Conservation (phyloP, 2,113 vertebrate species). For the Mus pahari region DNA sequence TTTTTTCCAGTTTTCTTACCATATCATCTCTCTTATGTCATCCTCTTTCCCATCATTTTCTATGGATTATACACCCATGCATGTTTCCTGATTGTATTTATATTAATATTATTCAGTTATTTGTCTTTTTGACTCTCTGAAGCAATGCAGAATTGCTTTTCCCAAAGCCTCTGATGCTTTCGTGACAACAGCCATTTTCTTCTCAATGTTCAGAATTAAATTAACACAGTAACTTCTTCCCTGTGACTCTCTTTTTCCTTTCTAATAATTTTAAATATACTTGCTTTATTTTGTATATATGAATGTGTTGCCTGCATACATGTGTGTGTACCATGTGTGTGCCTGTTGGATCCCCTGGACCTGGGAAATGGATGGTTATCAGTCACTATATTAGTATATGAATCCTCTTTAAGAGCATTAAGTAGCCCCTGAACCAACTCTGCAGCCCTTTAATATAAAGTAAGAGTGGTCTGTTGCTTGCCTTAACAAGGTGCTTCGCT, state of each 20-base stretch:
- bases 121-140: neutral
- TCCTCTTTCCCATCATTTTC: neutral
- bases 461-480: neutral
- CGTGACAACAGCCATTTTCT: neutral
- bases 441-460: neutral
- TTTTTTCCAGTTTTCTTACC: neutral
- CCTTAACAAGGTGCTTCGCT: neutral
- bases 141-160: neutral
- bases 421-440: neutral
- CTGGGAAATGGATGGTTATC: neutral
- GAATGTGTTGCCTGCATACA: neutral
- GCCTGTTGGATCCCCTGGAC: neutral
- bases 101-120: neutral
- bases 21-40: neutral
- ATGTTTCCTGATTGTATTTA: neutral
- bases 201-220: neutral
- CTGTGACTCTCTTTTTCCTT: neutral
- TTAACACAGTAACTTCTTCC: neutral
- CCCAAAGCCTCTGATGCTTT: neutral
- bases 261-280: neutral
- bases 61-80: neutral
- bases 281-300: neutral
- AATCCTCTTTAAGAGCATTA: neutral
- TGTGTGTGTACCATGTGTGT: neutral
- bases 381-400: neutral